Base-by-base conservation (phyloP, 2,797 vertebrate genomes). In the Garrulus glandarius region DNA sequence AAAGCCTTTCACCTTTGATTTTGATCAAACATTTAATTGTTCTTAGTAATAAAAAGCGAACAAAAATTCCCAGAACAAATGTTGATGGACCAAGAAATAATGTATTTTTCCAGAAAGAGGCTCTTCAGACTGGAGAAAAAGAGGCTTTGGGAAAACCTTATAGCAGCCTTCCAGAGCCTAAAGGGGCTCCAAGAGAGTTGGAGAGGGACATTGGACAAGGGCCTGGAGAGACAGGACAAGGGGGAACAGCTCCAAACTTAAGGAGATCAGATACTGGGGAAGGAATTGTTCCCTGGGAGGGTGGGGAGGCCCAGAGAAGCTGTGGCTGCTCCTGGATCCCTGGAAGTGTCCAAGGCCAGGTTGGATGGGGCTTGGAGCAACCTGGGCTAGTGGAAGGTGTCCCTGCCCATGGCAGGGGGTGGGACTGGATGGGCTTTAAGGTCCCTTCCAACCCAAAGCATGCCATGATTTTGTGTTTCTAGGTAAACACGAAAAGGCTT, bases 341-440 rank as follows among this genome's bases (percentile, higher is more conserved):
- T 36, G 39, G 12, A 5, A 67, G 17, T 19, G 21, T 34, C 39
- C 26, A 53, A 53, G 39, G 1, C 30, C 30, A 36, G 53, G 46
- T 0, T 70, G 41, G 41, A 61, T 0, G 0, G 30, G 10, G 15
- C 21, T 9, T 27, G 39, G 60, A 67, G 21, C 2, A 46, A 12
- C 15, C 34, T 53, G 39, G 30, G 30, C 0, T 3, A 15, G 30
- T 19, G 21, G 17, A 41, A 67, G 12, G 8, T 23, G 17, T 36
- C 26, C 21, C 24, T 60, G 34, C 8, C 69, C 30, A 29, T 12
- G 26, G 22, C 26, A 60, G 47, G 24, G 9, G 17, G 46, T 53
- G 12, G 37, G 5, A 46, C 1, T 0, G 10, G 34, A 39, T 26
- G 30, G 10, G 30, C 23, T 34, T 67, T 60, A 26, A 60, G 12